Evolutionary conservation across 2,113 vertebrate species (phyloP), one percentile per base, ranked within the genome.

Genomic region (Fregetta grallaria): DNA sequence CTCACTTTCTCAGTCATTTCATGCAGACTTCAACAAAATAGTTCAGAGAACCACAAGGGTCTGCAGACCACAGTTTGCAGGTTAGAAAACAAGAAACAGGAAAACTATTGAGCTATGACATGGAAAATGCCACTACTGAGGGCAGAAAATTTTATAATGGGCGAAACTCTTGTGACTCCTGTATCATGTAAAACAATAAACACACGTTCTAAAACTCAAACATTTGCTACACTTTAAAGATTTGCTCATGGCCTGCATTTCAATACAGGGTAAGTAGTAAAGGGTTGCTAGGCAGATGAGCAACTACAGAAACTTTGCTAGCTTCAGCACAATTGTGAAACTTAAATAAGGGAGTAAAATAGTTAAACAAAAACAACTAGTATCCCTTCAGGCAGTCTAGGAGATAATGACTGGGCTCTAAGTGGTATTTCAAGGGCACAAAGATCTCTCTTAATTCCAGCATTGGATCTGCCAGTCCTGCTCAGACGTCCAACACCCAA

Each of bases 81-180:
- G 61, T 45, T 26, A 68, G 29, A 68, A 86, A 79, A 78, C 22
- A 75, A 70, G 47, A 63, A 76, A 23, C 4, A 8, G 15, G 61
- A 45, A 71, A 88, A 44, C 50, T 77, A 34, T 3, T 40, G 36
- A 94, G 61, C 32, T 67, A 8, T 10, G 38, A 32, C 32, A 50
- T 1, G 1, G 50, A 62, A 93, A 78, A 83, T 15, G 11, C 50
- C n/a, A 65, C 50, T 36, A 38, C 7, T 40, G 78, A 27, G 7
- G 9, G 9, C 5, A 38, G 17, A 42, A 61, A 74, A 38, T 1
- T 22, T 3, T n/a, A 1, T 8, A 44, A 53, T 1, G 19, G 15
- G 20, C 32, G 72, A 62, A 83, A 79, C 11, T 71, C 20, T 23
- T 50, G 53, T n/a, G 52, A 59, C 12, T 79, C 53, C n/a, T 55